Base-by-base conservation (phyloP, 2,888 invertebrate species). In the Cephus spinipes region DNA sequence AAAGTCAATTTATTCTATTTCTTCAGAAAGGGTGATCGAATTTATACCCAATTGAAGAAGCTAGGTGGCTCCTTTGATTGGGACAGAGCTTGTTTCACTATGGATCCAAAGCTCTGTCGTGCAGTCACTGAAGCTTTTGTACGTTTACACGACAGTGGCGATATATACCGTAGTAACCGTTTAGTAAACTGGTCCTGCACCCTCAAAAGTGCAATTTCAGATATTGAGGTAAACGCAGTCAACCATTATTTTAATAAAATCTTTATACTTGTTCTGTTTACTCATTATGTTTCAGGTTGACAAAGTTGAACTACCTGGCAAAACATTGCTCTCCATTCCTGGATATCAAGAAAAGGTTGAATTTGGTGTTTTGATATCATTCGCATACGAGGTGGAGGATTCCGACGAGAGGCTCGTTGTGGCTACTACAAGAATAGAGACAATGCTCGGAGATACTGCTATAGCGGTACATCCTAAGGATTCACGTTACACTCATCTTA, bases 141-240 rank as follows among this genome's bases (percentile, higher is more conserved):
- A 1, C 94, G 96, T 0, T 92, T 99, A 68, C 97, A 98, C 90
- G 97, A 98, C 80, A 93, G 94, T 0, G 97, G 97, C 9, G 94
- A 96, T 87, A 98, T 99, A 90, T 99, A 99, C 92, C 94, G 99
- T 30, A 97, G 97, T 76, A 98, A 98, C 87, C 94, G 98, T 69
- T 94, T 99, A 12, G 99, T 99, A 4, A 99, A 99, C 93, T 99
- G 99, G 99, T 99, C 98, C 0, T 99, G 99, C 89, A 94, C 97
- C 0, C 92, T 99, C 23, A 97, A 98, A 89, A 99, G 98, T 75
- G 99, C 99, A 12, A 99, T 99, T 85, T 99, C 99, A 0, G 99
- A 99, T 90, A 99, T 99, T 83, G 99, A 99, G 92, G 98, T 94
- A 83, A 83, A 76, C 77, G 35, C 23, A 3, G 34, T 76, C 9